Evolutionary conservation across 2,113 vertebrate species (phyloP), one percentile per base, ranked within the genome.

Genomic region (Microcebus tavaratra): DNA sequence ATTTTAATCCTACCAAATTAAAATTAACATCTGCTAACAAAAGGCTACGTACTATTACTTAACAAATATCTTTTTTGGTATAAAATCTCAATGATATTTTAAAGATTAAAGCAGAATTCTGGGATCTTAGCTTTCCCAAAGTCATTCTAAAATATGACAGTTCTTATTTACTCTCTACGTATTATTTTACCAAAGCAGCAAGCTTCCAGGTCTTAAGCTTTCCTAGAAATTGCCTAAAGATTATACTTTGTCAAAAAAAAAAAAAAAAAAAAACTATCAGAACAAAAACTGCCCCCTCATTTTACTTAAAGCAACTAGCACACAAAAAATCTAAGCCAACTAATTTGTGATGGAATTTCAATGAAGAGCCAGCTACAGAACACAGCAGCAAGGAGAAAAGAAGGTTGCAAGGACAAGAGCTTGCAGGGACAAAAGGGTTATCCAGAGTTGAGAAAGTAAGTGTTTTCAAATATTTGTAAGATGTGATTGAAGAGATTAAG

Each of bases 401-500:
- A 48, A 61, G n/a, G 55, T 50, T 50, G 79, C 1, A 27, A 72
- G 61, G 86, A 93, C 29, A 34, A 78, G 59, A 61, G 63, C 15
- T 11, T 25, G 36, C 67, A 95, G 76, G 80, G 86, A 73, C 57
- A 97, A 45, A 31, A 91, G 68, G 15, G 45, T 90, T 59, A 97
- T 2, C 42, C 14, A 89, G 29, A 61, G 0, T 8, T 7, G 23
- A 42, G 17, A 57, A 97, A 97, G 95, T 4, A 48, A 55, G 12
- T 78, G 4, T 80, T 95, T 94, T 78, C 88, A 96, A 95, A 63
- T 88, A 95, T 17, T 61, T 83, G 61, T 29, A 97, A 85, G 29
- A 70, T 27, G 87, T 80, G 93, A 97, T 39, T 36, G 20, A 96
- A 97, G 63, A 95, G 8, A 96, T 83, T 88, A 98, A 63, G 20